Evolutionary conservation across 2,113 vertebrate species (phyloP), one percentile per base, ranked within the genome.

Genomic region (Coregonus clupeaformis): DNA sequence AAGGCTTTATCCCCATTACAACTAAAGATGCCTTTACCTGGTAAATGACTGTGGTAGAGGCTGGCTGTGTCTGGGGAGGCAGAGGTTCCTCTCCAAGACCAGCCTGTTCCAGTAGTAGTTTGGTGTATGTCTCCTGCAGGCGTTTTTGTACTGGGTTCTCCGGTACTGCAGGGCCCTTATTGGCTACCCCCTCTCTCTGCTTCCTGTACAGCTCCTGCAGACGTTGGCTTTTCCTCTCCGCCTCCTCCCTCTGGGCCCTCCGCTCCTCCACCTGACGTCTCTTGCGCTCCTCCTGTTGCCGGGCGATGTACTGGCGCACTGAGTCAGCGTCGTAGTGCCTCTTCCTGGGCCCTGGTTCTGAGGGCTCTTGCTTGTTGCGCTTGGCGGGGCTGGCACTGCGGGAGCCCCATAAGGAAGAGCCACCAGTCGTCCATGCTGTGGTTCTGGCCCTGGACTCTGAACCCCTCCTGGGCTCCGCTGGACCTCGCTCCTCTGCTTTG

Each of bases 151-250:
- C 87, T 14, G 92, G 90, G 42, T 84, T 85, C 49, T 95, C 92
- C 73, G 85, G 25, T 30, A 82, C 76, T 79, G 86, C 64, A 9
- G 27, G 64, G 29, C 87, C 83, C 79, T 69, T 85, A 89, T 93
- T 93, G 25, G 49, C 84, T 30, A 95, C 87, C 68, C 91, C 93
- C 73, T 94, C 94, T 66, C 88, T 93, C 83, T 99, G 98, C 85
- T 94, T 98, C 83, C 90, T 94, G 87, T 99, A 99, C 57, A 99
- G 95, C 81, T 99, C 97, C 76, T 97, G 95, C 7, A 99, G 91
- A n/a, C 96, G 94, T 85, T 95, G 89, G 79, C 87, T 91, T 77
- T 77, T 89, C 70, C 80, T 89, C 68, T 93, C 90, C 0, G 85
- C 78, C 75, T 92, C 96, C 85, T 98, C 95, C 55, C 91, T 95